Evolutionary conservation across 2,888 invertebrate species (phyloP), one percentile per base, ranked within the genome.

Genomic region (Saturnia pavonia): DNA sequence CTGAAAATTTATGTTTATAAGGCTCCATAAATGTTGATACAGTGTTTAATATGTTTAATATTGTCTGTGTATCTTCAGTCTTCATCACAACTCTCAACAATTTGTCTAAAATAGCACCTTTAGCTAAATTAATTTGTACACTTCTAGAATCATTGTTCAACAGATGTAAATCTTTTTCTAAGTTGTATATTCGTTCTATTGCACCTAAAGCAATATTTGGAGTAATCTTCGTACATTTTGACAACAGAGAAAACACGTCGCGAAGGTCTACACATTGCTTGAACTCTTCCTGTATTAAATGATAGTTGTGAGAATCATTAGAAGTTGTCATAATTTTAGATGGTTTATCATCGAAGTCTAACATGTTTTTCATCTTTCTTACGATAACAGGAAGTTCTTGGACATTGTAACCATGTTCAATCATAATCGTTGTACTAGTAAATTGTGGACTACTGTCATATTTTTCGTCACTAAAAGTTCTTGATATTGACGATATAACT

Each of bases 361-460:
- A 79, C 48, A 95, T 77, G 75, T 94, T 88, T 78, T 87, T 91
- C 48, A 94, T 80, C 82, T 90, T 94, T 71, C 95, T 92, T 42
- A 96, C 94, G 69, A 96, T 94, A 19, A 96, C 89, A 1, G 96
- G 96, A 68, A 96, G 90, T 83, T 96, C 96, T 78, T 95, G 95
- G 34, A 96, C 96, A 70, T 94, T 94, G n/a, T 92, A 87, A 7
- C 96, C 96, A 82, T 96, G 96, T 88, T 97, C 96, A 70, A 96
- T 88, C 67, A 96, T 84, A 72, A 96, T 95, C 14, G 95, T 95
- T 75, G 90, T 92, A 69, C 84, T 88, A 70, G 83, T 87, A 73
- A 89, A 90, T 74, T 91, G 90, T 69, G 86, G 84, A 76, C 82
- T 84, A 75, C 80, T 83, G 57, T 80, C 80, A 75, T 78, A 78